Evolutionary conservation across 2,888 invertebrate genomes (phyloP), one percentile per base, ranked within the genome.

Genomic region (Aporophyla lueneburgensis): DNA sequence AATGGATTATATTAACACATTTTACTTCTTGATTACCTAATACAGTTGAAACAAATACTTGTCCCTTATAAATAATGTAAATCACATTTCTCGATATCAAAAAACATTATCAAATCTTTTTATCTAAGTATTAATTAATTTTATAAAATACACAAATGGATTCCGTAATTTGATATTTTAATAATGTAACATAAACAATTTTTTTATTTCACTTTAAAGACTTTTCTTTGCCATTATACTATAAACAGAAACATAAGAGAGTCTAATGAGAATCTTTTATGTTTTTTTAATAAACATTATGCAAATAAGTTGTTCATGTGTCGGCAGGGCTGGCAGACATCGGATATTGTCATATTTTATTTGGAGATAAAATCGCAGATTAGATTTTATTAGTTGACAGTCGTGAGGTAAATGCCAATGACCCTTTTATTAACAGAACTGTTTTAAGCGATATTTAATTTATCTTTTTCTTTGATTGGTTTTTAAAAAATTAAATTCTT

Each of bases 231-330:
- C 43, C 77, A 81, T 24, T 14, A 65, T 80, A 80, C 69, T 66
- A 43, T 21, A 33, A 24, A 49, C 72, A 61, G 75, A 63, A 78
- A 73, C 83, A 85, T 83, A 67, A 67, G 27, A 61, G 68, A 75
- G 69, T 83, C 81, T 90, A 88, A 91, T 90, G 88, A 89, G 86
- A 84, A 62, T 76, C 72, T 77, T 86, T 90, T 90, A 88, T 87
- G 84, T 86, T 87, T 89, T 91, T 91, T 90, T 89, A 91, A 91
- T 91, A 91, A 89, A 89, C 88, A 90, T 91, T 90, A 92, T 91
- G 92, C 84, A 89, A 91, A 92, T 91, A 81, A 71, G 66, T 80
- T 75, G 86, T 85, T 73, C 61, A 59, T 83, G 27, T 76, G 76
- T 71, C 27, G 33, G 43, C 67, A 86, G 85, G 85, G 88, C 63